Percentiles rank a stretch among this genome's conserved stretches.
phyloP scores from a whole-genome alignment of 1,140 invertebrate genomes.

The Heliconius himera region DNA sequence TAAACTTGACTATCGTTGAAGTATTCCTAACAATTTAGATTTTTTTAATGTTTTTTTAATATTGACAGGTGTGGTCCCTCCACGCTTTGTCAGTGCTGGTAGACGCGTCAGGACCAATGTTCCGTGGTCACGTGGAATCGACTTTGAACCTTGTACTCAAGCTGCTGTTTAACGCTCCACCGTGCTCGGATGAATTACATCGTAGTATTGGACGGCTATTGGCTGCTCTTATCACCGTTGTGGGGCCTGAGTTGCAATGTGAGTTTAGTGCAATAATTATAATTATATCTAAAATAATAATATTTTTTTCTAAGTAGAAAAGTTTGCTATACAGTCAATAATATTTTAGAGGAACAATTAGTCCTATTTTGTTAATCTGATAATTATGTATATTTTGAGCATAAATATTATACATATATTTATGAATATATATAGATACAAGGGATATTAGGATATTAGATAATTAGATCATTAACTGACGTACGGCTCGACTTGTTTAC shows the following conservation, averaged over 20 bases:
- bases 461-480: too few relatives aligned
- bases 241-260: conserved; percentile 98
- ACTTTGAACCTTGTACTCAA: conserved; percentile 94
- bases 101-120: conserved; percentile 99
- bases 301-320: too few relatives aligned
- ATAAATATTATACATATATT: too few relatives aligned
- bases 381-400: too few relatives aligned
- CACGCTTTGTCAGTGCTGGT: conserved; percentile 97
- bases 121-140: conserved; percentile 97
- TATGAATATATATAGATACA: too few relatives aligned
- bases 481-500: too few relatives aligned
- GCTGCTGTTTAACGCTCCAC: conserved; percentile 93
- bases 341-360: too few relatives aligned
- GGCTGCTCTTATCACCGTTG: conserved; percentile 96
- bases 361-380: too few relatives aligned
- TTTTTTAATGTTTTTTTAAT: not conserved
- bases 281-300: too few relatives aligned
- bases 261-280: conserved; percentile 6
- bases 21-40: conserved; percentile 24
- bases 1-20: not conserved
- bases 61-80: conserved; percentile 94
- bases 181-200: conserved; percentile 95
- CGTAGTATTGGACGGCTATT: conserved; percentile 95
- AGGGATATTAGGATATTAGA: too few relatives aligned
- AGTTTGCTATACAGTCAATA: too few relatives aligned